Evolutionary conservation across 2,888 invertebrate genomes (phyloP).

Genomic region (Arenicola marina): DNA sequence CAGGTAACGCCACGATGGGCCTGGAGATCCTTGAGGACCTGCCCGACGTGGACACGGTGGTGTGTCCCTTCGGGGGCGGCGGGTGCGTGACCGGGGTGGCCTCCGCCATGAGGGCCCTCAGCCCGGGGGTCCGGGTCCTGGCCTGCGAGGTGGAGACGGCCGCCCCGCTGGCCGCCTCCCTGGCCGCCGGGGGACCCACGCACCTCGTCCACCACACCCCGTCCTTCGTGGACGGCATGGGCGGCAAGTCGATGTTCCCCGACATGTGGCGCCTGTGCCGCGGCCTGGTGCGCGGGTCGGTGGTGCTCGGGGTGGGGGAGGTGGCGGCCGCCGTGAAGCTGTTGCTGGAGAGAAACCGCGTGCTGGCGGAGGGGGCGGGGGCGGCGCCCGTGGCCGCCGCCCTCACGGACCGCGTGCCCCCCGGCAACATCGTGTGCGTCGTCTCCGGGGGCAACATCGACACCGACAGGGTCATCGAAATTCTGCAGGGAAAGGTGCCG

Average conservation of each 20-base stretch:
- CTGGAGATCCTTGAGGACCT: constrained; percentile 54
- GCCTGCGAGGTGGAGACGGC: constrained; percentile 51
- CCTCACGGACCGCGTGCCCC: constrained; percentile 32
- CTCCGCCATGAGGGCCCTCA: constrained; percentile 43
- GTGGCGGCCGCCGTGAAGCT: constrained; percentile 47
- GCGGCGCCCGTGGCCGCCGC: constrained; percentile 49
- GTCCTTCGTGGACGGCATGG: constrained; percentile 56
- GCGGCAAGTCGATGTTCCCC: constrained; percentile 43
- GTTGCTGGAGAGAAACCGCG: constrained; percentile 47
- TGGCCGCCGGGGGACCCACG: constrained; percentile 39
- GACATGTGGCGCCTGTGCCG: constrained; percentile 52
- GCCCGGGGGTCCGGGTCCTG: constrained; percentile 43
- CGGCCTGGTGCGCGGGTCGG: constrained; percentile 41
- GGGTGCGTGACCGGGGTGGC: constrained; percentile 52
- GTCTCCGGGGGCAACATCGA: constrained; percentile 58
- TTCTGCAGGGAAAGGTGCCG: constrained; percentile 27
- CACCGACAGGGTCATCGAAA: constrained; percentile 33
- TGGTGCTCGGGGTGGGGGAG: constrained; percentile 44
- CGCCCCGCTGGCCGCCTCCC: constrained; percentile 45
- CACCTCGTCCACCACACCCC: constrained; percentile 38
- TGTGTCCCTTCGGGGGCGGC: constrained; percentile 55
- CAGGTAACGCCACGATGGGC: constrained; percentile 56
- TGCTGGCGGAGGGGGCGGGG: constrained; percentile 56
- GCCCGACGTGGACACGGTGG: constrained; percentile 51
- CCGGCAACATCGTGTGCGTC: constrained; percentile 52